These are phyloP conservation scores for Myotis davidii DNA, from an alignment of 2,113 vertebrate species.

Conservation along the genomic window DNA sequence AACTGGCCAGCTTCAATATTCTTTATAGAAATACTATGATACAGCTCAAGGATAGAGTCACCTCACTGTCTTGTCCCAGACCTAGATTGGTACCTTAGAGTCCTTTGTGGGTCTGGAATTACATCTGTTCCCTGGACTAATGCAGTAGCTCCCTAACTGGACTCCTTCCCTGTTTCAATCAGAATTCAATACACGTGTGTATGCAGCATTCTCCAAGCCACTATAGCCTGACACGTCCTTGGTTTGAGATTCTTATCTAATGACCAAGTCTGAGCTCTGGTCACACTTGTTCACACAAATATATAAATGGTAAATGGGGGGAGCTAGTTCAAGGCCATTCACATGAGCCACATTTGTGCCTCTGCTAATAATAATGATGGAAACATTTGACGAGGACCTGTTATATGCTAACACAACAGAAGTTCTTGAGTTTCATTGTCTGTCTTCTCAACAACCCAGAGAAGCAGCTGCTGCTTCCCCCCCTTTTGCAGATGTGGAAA, in stretches of 20 bases:
- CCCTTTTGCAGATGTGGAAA: not conserved
- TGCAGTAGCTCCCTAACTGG: not conserved
- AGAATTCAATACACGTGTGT: not conserved
- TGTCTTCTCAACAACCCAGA: not conserved
- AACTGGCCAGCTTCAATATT: not conserved
- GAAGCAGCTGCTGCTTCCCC: not conserved
- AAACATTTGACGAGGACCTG: not conserved
- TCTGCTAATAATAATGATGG: not conserved
- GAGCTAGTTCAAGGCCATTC: not conserved
- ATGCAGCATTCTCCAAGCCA: not conserved
- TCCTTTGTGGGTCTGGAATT: not conserved
- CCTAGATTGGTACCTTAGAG: not conserved
- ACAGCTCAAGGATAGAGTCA: not conserved
- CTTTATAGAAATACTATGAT: not conserved
- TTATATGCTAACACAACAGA: accelerated
- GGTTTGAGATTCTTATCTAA: not conserved
- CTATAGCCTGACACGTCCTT: not conserved
- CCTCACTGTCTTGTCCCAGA: not conserved
- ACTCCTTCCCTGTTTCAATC: not conserved
- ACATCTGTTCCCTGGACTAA: not conserved
- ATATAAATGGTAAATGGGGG: not conserved
- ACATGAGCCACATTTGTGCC: not conserved
- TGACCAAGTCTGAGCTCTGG: not conserved
- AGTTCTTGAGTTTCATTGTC: not conserved
- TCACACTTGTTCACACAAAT: not conserved